Base-by-base conservation (phyloP, 2,888 invertebrate genomes). In the Stegana nigrithorax region DNA sequence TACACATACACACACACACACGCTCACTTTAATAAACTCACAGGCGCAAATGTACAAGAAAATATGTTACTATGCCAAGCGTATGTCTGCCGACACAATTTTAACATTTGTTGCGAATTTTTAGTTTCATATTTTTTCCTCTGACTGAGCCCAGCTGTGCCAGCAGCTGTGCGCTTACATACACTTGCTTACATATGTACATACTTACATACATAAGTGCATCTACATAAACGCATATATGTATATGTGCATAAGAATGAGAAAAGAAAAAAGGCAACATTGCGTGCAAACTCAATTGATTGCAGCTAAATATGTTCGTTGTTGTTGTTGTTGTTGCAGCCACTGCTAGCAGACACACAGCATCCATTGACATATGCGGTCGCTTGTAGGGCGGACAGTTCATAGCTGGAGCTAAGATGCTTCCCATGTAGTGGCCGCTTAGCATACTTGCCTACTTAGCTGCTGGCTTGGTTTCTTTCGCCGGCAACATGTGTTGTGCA, bases 231-330 rank as follows among this genome's bases (percentile, higher is more conserved):
- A 21, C 42, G 60, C 45, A 19, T 59, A 39, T 39, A n/a, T 39
- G 53, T n/a, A n/a, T n/a, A n/a, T n/a, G n/a, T n/a, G n/a, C n/a
- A n/a, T n/a, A n/a, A n/a, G n/a, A n/a, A n/a, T n/a, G n/a, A n/a
- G n/a, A n/a, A n/a, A n/a, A n/a, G n/a, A n/a, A n/a, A 14, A 5
- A 36, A 39, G 27, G 60, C 47, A 50, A 23, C 61, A 62, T 67
- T 62, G 65, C 65, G 80, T 73, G 80, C 75, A 79, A 79, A 76
- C 75, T 76, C 75, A 79, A 76, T 76, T 79, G 75, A 80, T n/a
- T n/a, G n/a, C n/a, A n/a, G n/a, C n/a, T n/a, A n/a, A n/a, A n/a
- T n/a, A n/a, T n/a, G n/a, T n/a, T 39, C 10, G 17, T 39, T 14
- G 14, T 39, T 17, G 6, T 8, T 6, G 17, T 39, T 39, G 10